Evolutionary conservation across 2,888 invertebrate genomes (phyloP).

Genomic region (Celastrina argiolus): DNA sequence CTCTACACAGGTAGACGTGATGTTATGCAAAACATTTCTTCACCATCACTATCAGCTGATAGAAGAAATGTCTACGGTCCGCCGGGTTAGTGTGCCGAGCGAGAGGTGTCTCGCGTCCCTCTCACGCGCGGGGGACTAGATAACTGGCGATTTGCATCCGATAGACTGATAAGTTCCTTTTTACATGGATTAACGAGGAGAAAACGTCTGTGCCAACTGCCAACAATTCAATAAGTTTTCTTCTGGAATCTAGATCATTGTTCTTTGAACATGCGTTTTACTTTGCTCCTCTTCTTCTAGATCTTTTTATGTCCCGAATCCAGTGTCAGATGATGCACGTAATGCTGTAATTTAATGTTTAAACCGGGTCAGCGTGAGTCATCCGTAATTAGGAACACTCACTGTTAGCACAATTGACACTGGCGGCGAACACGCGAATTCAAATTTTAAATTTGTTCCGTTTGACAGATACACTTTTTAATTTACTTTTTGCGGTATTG

Average conservation of each 20-base stretch:
- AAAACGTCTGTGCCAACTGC: constrained; percentile 42
- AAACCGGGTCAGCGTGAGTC: constrained; percentile 57
- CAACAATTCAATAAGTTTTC: neutral
- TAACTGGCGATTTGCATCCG: constrained; percentile 70
- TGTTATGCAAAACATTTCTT: constrained; percentile 55
- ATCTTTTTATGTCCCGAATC: neutral
- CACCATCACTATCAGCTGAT: constrained; percentile 55
- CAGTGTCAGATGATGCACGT: constrained; percentile 33
- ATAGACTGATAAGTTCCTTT: constrained; percentile 65
- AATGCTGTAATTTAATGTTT: constrained; percentile 53
- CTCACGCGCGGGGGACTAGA: constrained; percentile 59
- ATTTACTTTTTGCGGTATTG: constrained; percentile 29
- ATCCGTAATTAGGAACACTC: constrained; percentile 49
- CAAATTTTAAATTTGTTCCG: constrained; percentile 25
- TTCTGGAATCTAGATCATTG: too few relatives aligned
- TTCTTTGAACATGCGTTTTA: too few relatives aligned
- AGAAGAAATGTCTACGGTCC: constrained; percentile 61
- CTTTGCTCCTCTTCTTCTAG: neutral
- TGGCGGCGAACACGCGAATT: constrained; percentile 31
- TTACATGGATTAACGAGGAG: constrained; percentile 49
- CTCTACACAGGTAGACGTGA: constrained; percentile 51
- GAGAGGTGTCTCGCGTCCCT: constrained; percentile 47
- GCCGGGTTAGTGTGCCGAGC: constrained; percentile 65
- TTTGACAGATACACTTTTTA: constrained; percentile 37
- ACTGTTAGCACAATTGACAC: constrained; percentile 35